Evolutionary conservation across 1,140 invertebrate species (phyloP).

Genomic region (Drosophila murphyi): DNA sequence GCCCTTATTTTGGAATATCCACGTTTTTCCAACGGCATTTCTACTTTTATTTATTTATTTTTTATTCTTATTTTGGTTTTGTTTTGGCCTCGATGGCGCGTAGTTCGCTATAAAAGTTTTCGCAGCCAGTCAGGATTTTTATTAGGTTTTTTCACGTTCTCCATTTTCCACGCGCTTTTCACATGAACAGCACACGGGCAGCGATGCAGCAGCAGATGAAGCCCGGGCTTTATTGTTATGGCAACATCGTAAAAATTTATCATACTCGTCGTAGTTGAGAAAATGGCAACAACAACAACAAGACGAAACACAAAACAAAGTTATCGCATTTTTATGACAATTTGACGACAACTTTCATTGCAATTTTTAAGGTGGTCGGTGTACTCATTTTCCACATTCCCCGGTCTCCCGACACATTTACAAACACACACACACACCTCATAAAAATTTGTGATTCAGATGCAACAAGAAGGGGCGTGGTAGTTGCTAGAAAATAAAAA

Average conservation of each 20-base stretch:
- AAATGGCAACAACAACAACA: conserved; percentile 36
- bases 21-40: conserved; percentile 45
- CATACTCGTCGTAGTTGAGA: conserved; percentile 76
- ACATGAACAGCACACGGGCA: conserved; percentile 52
- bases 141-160: conserved; percentile 78
- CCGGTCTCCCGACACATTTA: conserved; percentile 13
- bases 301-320: conserved; percentile 68
- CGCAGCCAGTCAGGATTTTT: conserved; percentile 77
- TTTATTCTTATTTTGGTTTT: conserved; percentile 11
- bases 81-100: conserved; percentile 65
- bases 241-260: conserved; percentile 83
- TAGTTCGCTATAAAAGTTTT: conserved; percentile 80
- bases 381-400: conserved; percentile 47
- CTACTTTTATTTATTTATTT: conserved; percentile 25
- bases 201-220: conserved; percentile 55
- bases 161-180: conserved; percentile 77
- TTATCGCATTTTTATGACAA: conserved; percentile 83
- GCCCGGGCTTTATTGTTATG: conserved; percentile 80
- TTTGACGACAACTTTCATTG: conserved; percentile 83
- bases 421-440: conserved; percentile 1
- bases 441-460: conserved; percentile 14
- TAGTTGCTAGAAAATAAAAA: not conserved
- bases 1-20: conserved; percentile 31
- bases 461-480: not conserved
- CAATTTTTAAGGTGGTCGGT: conserved; percentile 77